Conservation (phyloP, 30 jellyfish, hydroid and myxozoan genomes). For the Aurelia sp. region DNA sequence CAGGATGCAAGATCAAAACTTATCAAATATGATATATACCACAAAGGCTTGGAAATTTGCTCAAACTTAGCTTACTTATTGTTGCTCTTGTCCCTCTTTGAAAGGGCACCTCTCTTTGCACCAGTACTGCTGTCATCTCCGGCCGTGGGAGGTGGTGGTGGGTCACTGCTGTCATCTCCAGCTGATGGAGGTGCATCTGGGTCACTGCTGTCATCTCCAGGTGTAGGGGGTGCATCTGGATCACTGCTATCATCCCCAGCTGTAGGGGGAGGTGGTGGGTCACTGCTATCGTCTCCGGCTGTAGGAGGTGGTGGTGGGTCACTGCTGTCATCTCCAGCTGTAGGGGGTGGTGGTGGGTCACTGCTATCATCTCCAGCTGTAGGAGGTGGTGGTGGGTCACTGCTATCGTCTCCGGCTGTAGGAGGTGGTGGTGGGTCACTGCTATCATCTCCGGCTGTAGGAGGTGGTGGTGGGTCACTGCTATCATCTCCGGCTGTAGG, state of each 20-base stretch:
- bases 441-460: background rate
- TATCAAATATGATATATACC: background rate
- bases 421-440: background rate
- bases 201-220: background rate
- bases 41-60: background rate
- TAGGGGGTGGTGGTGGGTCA: background rate
- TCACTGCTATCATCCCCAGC: background rate
- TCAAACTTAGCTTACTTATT: constrained; percentile 21
- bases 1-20: background rate
- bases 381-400: constrained; percentile 5
- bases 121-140: background rate
- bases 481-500: background rate
- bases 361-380: constrained; percentile 1
- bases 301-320: constrained; percentile 2
- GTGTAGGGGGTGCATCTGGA: background rate
- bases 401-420: background rate
- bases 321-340: background rate
- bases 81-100: constrained; percentile 46
- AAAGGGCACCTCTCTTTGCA: constrained; percentile 26
- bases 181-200: background rate
- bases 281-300: background rate
- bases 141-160: background rate
- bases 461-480: constrained; percentile 1
- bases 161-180: constrained; percentile 2
- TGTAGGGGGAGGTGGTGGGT: background rate